Evolutionary conservation across 1,140 invertebrate genomes (phyloP), one percentile per base, ranked within the genome.

Genomic region (Bombus terrestris): DNA sequence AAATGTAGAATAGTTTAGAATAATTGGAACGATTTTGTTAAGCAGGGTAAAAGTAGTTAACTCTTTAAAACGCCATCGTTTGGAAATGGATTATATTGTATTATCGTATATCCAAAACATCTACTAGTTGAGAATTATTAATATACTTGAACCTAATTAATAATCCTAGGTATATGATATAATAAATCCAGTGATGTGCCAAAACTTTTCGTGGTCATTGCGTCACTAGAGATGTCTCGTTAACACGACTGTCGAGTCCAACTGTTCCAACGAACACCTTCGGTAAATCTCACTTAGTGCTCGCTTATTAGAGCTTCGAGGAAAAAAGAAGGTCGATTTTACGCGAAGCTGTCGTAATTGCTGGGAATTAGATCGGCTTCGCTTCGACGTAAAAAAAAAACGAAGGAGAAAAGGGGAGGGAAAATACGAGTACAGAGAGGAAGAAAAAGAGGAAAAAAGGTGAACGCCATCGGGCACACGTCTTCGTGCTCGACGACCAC

Each of bases 211-310:
- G 18, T 22, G 18, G 1, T 18, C 47, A 53, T 18, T 22, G 5
- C 6, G 25, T 32, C 68, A 22, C 6, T 4, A 5, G 9, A 25
- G 18, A 22, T 47, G 43, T 35, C 25, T 12, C 53, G 12, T 35
- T 69, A n/a, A 57, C 79, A 37, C 37, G 13, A 12, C 39, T 59
- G 47, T 22, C 47, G 35, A 2, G 41, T 6, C 76, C 59, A 18
- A 69, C 59, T 39, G 47, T 77, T 86, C 73, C 64, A 43, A 25
- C 43, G 57, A 59, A 71, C 82, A 84, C 82, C 69, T 86, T 68
- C 64, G 39, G 74, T 89, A 89, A 88, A 89, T 88, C 85, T 83
- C 76, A 79, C 84, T 89, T 89, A 39, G 64, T 68, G 82, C 76
- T 32, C 53, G 35, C 68, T 83, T 86, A 89, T 86, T 86, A 75